Evolutionary conservation across 1,140 invertebrate species (phyloP), one percentile per base, ranked within the genome.

Genomic region (Atta colombica): DNA sequence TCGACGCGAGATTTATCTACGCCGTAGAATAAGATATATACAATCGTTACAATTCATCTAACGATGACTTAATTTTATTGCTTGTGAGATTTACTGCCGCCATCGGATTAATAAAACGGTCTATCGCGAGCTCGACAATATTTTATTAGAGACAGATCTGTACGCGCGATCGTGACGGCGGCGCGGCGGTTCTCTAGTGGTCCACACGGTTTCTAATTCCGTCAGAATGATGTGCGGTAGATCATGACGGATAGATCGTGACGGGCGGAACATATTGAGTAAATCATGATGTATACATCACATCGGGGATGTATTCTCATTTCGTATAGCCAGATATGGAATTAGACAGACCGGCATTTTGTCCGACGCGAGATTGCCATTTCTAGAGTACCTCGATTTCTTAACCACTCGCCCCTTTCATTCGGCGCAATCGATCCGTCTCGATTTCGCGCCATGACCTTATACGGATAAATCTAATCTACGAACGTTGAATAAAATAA

Each of bases 171-270:
- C 49, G 5, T 45, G 65, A 10, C 66, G 45, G 35, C 74, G 66
- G 60, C 74, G 14, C 66, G 53, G 35, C 74, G 66, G 60, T 78
- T 86, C 77, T 81, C 21, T 71, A 85, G 51, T 61, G 68, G 35
- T 88, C 71, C 60, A 80, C 45, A 51, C 61, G 61, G 75, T 90
- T 90, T 90, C 71, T 90, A 90, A 90, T 90, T 90, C 89, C 31
- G 66, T 90, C 45, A 72, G 86, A 86, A 86, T 53, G 80, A 63
- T 51, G 74, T 21, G 63, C 89, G 81, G 39, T 82, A 88, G 86
- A 90, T 86, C 86, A 82, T 89, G 89, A 86, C 86, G 88, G 89
- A 90, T 89, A 68, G 78, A 66, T 89, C 78, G 88, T 87, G 88
- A 90, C 86, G 61, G 53, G 39, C 35, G 71, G 66, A 89, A 77